These are phyloP conservation scores for Rhabditoides inermis DNA, from an alignment of 2,888 invertebrate species.

Conservation along the genomic window DNA sequence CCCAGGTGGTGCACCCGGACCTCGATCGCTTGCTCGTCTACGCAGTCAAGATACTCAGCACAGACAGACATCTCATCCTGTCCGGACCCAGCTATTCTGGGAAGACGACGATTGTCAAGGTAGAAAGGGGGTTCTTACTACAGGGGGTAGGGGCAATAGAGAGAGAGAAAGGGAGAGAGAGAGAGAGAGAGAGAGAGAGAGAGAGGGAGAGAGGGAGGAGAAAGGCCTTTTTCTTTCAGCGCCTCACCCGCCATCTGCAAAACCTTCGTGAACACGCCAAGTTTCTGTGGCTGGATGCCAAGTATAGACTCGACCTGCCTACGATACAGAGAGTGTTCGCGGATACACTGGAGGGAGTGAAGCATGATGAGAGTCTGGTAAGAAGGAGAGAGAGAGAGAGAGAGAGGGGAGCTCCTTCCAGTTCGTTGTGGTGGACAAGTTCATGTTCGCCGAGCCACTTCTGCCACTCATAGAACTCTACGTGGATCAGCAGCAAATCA, in stretches of 20 bases:
- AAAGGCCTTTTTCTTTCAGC: no score
- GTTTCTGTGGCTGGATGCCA: slow-evolving; percentile 27
- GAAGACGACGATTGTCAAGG: slow-evolving; percentile 35
- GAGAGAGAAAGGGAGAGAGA: no score
- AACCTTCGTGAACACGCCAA: no score
- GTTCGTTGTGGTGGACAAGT: slow-evolving; percentile 30
- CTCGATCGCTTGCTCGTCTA: slow-evolving; percentile 37
- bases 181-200: no score
- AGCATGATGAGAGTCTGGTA: no score
- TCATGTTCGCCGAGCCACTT: slow-evolving; percentile 29
- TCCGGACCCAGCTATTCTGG: slow-evolving; percentile 32
- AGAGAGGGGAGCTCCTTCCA: no score
- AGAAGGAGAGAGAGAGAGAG: no score
- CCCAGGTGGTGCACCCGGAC: slow-evolving; percentile 23
- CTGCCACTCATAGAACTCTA: slow-evolving; percentile 38
- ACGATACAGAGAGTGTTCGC: slow-evolving; percentile 31
- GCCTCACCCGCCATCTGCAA: no score
- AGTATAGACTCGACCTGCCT: slow-evolving; percentile 24
- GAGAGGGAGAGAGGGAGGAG: no score
- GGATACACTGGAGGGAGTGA: slow-evolving; percentile 15
- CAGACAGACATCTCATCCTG: slow-evolving; percentile 28
- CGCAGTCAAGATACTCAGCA: slow-evolving; percentile 18
- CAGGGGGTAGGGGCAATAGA: no score
- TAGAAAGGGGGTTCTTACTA: no score
- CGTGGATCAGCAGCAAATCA: no score